Evolutionary conservation across 2,113 vertebrate genomes (phyloP).

Genomic region (Oxygymnocypris stewartii): DNA sequence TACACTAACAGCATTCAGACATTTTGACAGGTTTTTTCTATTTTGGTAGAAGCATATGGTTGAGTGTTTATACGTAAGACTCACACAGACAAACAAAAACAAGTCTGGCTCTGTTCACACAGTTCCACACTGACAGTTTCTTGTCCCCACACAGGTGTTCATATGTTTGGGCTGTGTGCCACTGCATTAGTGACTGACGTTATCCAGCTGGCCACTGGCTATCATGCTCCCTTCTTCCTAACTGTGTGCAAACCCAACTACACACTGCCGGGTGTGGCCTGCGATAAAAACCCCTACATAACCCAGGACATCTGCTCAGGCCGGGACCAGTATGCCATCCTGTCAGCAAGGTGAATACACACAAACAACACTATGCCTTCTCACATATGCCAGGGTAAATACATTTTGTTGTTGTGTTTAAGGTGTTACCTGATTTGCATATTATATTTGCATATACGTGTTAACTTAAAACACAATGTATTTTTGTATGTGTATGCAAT

Average conservation of each 20-base stretch:
- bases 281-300: constrained; percentile 91
- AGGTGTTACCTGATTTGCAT: not conserved
- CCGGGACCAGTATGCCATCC: constrained; percentile 85
- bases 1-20: not conserved
- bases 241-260: constrained; percentile 98
- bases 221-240: constrained; percentile 94
- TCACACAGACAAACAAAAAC: constrained; percentile 19
- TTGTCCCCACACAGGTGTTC: constrained; percentile 79
- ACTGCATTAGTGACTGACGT: constrained; percentile 97
- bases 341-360: constrained; percentile 84
- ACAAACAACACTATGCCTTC: constrained; percentile 6
- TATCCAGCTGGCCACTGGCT: constrained; percentile 94
- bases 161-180: constrained; percentile 94
- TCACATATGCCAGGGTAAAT: not conserved
- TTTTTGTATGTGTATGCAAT: not conserved
- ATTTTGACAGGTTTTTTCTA: constrained; percentile 17
- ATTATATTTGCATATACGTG: not conserved
- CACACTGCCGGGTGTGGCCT: constrained; percentile 91
- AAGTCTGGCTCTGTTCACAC: constrained; percentile 27
- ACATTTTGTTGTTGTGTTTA: not conserved
- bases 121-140: constrained; percentile 14
- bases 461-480: not conserved
- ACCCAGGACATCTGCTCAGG: constrained; percentile 97
- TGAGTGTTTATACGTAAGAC: not conserved
- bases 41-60: constrained; percentile 33